Percentiles rank a stretch among this genome's conserved stretches.
Evolutionary conservation across 2,113 vertebrate species (phyloP).

Genomic region (Benitochromis conjunctus): DNA sequence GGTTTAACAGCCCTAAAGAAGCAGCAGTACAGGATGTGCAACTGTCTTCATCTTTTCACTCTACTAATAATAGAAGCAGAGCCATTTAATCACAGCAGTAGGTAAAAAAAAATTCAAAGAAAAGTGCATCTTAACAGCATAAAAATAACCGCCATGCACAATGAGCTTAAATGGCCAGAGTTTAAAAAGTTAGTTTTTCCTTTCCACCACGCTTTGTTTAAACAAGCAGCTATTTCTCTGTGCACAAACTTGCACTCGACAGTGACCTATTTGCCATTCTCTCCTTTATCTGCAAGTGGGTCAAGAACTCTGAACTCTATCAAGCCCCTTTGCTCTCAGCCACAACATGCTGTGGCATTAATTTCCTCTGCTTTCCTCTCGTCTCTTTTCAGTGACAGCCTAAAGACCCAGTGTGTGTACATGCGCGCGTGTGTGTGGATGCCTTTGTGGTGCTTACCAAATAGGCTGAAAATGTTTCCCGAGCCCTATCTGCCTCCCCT

Average conservation of each 20-base stretch:
- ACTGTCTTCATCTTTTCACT: conserved; percentile 16
- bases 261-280: conserved; percentile 63
- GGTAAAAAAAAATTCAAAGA: neutral
- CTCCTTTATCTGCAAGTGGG: conserved; percentile 70
- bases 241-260: conserved; percentile 46
- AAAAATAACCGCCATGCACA: neutral
- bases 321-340: conserved; percentile 37
- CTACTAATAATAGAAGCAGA: conserved; percentile 6
- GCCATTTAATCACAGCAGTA: conserved; percentile 13
- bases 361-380: conserved; percentile 42
- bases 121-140: neutral
- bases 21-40: conserved; percentile 15
- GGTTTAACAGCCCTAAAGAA: neutral
- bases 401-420: conserved; percentile 31
- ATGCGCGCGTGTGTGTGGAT: neutral
- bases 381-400: conserved; percentile 47
- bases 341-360: conserved; percentile 48
- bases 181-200: conserved; percentile 28
- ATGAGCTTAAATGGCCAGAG: neutral
- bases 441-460: conserved; percentile 68
- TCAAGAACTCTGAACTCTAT: conserved; percentile 73
- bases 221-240: neutral
- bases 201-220: too few relatives aligned
- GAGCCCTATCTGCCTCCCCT: conserved; percentile 60
- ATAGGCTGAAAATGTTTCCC: conserved; percentile 58